Evolutionary conservation across 2,888 invertebrate species (phyloP), one percentile per base, ranked within the genome.

Genomic region (Biston betularia): DNA sequence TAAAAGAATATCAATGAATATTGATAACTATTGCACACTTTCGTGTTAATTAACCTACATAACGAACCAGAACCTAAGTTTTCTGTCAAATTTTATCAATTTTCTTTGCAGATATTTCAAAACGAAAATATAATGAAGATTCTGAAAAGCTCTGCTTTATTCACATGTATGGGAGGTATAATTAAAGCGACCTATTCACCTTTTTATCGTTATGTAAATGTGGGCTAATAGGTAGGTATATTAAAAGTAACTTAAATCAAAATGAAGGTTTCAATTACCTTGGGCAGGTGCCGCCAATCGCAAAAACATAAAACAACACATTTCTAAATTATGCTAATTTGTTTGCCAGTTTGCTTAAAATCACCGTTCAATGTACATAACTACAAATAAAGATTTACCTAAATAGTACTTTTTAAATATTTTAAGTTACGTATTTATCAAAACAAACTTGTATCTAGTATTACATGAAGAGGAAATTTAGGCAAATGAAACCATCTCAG

Each of bases 1-100:
- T 85, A 84, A 84, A 86, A 85, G 77, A 82, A 85, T 82, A 84
- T 82, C 82, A 83, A 85, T 84, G 83, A 82, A 83, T 83, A 79
- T 80, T 77, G 75, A 80, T 79, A 79, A 77, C 76, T 78, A 77
- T 79, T 79, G 77, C 75, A 81, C 78, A 82, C 82, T 81, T 82
- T 84, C 83, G 75, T 82, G 77, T 83, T 79, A 82, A 82, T 82
- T 84, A 75, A 77, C 79, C 81, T 81, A 81, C 75, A 72, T 71
- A 73, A 73, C 66, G 56, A 56, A 35, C 44, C 53, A 6, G 54
- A 14, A 10, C n/a, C 15, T 40, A 10, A 57, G 33, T 55, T 24
- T 48, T 48, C 15, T 46, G 24, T 46, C 5, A 10, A 48, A 33
- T 48, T 10, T 48, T 65, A 59, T 53, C 38, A 52, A 52, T 67